These are phyloP conservation scores for Fringilla coelebs DNA, from an alignment of 2,797 vertebrate species.

Conservation along the genomic window DNA sequence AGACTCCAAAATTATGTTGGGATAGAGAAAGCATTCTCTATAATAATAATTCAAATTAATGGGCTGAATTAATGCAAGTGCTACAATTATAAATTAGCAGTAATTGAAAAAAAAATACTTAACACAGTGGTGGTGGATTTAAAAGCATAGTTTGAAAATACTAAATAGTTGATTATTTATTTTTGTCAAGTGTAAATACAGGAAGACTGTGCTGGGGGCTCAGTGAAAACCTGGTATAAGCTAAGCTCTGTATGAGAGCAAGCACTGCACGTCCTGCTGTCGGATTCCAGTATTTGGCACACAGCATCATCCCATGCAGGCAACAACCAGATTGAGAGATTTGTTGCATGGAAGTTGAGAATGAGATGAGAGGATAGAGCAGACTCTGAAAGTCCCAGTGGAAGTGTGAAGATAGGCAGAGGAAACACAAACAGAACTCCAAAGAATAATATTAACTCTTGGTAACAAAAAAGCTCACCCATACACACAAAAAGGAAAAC, in stretches of 20 bases:
- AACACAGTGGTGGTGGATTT: not conserved
- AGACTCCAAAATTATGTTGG: not conserved
- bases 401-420: not conserved
- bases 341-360: not conserved
- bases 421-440: not conserved
- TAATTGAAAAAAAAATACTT: not conserved
- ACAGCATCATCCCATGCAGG: not conserved
- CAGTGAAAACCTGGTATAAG: not conserved
- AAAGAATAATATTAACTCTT: not conserved
- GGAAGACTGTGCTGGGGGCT: not conserved
- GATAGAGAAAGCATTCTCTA: not conserved
- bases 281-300: not conserved
- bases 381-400: not conserved
- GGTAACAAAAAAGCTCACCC: fast-evolving
- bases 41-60: not conserved
- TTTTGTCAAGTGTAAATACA: not conserved
- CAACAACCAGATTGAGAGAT: not conserved
- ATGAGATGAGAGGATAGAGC: not conserved
- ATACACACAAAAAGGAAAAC: not conserved
- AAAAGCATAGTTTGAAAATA: not conserved
- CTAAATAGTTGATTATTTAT: not conserved
- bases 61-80: not conserved
- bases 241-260: not conserved
- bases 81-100: not conserved
- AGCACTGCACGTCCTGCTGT: not conserved